Evolutionary conservation across 2,888 invertebrate genomes (phyloP), one percentile per base, ranked within the genome.

Genomic region (Rutpela maculata): DNA sequence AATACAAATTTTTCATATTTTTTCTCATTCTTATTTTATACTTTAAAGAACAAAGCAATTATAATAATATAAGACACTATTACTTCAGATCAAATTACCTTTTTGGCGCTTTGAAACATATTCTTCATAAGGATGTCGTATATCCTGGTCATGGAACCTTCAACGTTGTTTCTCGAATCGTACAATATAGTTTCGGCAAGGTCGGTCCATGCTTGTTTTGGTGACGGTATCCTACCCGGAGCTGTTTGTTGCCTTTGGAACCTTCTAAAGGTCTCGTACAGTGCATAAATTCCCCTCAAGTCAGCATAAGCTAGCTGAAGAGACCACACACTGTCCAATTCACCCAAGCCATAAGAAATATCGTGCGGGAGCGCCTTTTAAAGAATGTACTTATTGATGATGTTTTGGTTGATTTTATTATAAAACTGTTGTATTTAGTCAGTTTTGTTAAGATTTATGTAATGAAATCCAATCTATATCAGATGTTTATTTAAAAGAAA

Each of bases 191-290:
- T 92, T 75, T 94, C 92, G 0, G 94, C 92, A 79, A 96, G 88
- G 88, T 95, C 94, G 74, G 92, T 87, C 92, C 95, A 91, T 6
- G 92, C 91, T 60, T 91, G 90, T 76, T 90, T 88, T 4, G 90
- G 90, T 11, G 90, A 88, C 6, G 89, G 87, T 59, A 90, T 86
- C 59, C 89, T 82, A 1, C 87, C 88, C 0, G 84, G 82, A 11
- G 84, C 86, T 0, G 89, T 89, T 81, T 90, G 90, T 78, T 88
- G 86, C 11, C 74, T 82, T 81, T 93, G 92, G 87, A 93, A 93
- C 82, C 92, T 91, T 75, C 93, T 89, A 87, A 94, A 96, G 63
- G 92, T 92, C 79, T 92, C 92, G 87, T 95, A 96, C 71, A 95
- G 88, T 0, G 93, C 93, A 79, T 94, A 93, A 38, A 96, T 91